Evolutionary conservation across 23 tunicate genomes (phyloP), one percentile per base, ranked within the genome.

Genomic region (Ciona savignyi): DNA sequence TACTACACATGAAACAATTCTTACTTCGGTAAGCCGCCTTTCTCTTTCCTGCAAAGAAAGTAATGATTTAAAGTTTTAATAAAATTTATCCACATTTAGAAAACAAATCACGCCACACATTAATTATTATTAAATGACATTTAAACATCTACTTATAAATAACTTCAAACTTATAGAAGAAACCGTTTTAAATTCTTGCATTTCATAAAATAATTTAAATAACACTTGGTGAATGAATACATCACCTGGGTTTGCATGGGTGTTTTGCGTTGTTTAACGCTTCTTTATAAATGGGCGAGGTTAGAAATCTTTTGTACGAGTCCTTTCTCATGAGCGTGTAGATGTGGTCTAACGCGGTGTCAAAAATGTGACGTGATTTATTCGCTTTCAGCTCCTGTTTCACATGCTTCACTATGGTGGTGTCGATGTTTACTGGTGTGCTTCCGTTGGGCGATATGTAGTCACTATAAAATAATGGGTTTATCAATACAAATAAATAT

Each of bases 301-400:
- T 72, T 33, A 80, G 34, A 65, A 86, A 86, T 35, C 93, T 32
- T 62, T 80, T 79, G 93, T 86, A 86, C 71, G 93, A 86, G 42
- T 86, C 93, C 35, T 86, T 86, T 31, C 74, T 80, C 93, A 86
- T 86, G 33, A 86, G 80, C 28, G 49, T 80, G 85, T 80, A 86
- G 51, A 86, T 86, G 73, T 86, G 93, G 27, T 86, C 81, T 0
- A 86, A 73, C 27, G 93, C 93, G 23, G 73, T 51, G 24, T 86
- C 93, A 66, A 78, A 86, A 69, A 60, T 60, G 67, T 69, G 74
- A 22, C 85, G 67, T 63, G 93, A 29, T 51, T 75, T 82, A 11
- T 20, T 65, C 63, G 31, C 63, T 35, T 82, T 82, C 42, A 82
- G 67, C 68, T 75, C 87, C n/a, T 72, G 73, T 63, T 70, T 84